phyloP scores from a whole-genome alignment of 2,797 vertebrate genomes.

The Sphenopsis melanotis region DNA sequence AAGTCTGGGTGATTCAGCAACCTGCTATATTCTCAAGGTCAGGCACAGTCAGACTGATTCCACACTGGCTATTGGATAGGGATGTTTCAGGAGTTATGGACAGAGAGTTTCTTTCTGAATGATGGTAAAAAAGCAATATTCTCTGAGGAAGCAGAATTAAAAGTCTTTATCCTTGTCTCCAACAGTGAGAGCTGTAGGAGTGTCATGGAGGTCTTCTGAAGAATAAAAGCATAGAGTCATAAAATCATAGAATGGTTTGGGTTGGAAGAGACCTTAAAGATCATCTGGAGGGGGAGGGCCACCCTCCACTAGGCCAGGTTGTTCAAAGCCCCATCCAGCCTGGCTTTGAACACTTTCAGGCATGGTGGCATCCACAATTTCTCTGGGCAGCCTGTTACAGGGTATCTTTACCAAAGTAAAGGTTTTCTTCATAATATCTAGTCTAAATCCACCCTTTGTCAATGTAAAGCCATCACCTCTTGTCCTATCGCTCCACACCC shows the following conservation, averaged over 20 bases:
- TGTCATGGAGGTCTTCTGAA: not conserved
- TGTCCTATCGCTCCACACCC: not conserved
- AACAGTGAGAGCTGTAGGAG: not conserved
- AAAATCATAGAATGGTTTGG: not conserved
- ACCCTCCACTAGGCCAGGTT: not conserved
- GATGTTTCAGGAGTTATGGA: not conserved
- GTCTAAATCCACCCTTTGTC: not conserved
- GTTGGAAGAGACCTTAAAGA: not conserved
- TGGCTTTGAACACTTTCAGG: not conserved
- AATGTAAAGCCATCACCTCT: not conserved
- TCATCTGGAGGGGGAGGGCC: accelerated
- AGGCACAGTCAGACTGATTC: not conserved
- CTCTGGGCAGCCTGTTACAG: not conserved
- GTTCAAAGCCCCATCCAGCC: not conserved
- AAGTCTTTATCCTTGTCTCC: not conserved
- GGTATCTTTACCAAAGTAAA: not conserved
- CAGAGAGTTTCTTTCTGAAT: not conserved
- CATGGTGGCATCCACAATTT: not conserved
- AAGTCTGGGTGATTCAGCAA: not conserved
- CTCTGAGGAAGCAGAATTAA: not conserved
- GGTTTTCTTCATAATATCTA: not conserved
- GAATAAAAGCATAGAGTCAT: not conserved
- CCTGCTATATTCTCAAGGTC: not conserved
- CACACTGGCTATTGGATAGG: not conserved
- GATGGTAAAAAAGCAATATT: not conserved